Conservation (phyloP, 2,888 invertebrate species). For the Pardosa pseudoannulata region DNA sequence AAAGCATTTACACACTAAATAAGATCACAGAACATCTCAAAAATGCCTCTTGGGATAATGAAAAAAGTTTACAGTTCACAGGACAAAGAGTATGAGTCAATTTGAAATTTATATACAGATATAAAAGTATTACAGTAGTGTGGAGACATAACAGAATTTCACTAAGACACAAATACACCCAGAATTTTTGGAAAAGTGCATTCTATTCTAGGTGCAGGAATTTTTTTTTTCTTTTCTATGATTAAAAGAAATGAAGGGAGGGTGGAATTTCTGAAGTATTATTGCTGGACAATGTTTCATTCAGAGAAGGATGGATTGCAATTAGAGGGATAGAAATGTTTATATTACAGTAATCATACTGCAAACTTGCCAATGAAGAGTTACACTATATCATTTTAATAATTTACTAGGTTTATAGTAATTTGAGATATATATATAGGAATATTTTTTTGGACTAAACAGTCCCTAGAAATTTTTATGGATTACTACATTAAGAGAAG, state of each 20-base stretch:
- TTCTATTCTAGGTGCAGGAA: conserved; percentile 25
- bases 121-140: not conserved
- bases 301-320: too few species aligned
- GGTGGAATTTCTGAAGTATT: not conserved
- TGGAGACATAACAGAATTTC: not conserved
- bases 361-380: too few species aligned
- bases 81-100: not conserved
- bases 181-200: conserved; percentile 12
- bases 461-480: too few species aligned
- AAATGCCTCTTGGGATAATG: conserved; percentile 7
- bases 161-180: conserved; percentile 1
- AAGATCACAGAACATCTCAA: conserved; percentile 16
- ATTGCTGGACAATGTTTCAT: not conserved
- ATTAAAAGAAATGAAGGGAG: not conserved
- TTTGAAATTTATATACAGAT: not conserved
- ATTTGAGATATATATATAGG: too few species aligned
- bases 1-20: conserved; percentile 16
- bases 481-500: too few species aligned
- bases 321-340: too few species aligned
- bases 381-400: too few species aligned
- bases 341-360: too few species aligned
- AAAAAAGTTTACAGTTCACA: conserved; percentile 8
- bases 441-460: too few species aligned
- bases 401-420: too few species aligned
- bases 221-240: too few species aligned